A percentile compares a stretch with the other conserved stretches of the same genome.
Conservation (phyloP, 1,140 invertebrate species). For the Tribolium madens region DNA sequence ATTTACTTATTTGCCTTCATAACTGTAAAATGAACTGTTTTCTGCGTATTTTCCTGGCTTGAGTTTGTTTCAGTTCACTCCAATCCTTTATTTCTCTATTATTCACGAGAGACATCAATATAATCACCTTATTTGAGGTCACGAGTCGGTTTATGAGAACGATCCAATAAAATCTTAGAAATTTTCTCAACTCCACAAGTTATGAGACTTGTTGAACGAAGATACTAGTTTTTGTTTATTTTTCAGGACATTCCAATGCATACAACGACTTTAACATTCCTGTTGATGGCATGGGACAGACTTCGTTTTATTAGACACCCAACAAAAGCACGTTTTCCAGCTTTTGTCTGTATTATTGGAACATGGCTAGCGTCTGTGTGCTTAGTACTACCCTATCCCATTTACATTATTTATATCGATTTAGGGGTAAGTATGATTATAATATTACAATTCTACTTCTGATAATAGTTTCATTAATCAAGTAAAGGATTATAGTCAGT, state of each 20-base stretch:
- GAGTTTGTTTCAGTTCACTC: not conserved
- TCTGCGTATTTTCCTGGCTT: not conserved
- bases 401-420: slow-evolving; percentile 79
- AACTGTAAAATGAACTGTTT: not conserved
- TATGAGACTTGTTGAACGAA: not conserved
- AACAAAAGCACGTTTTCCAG: slow-evolving; percentile 73
- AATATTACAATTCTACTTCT: not conserved
- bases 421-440: slow-evolving; percentile 69
- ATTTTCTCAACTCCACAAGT: not conserved
- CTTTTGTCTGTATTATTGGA: slow-evolving; percentile 75
- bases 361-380: slow-evolving; percentile 79
- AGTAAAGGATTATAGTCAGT: too few species aligned
- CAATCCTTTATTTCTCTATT: not conserved
- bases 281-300: slow-evolving; percentile 78
- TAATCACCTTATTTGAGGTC: not conserved
- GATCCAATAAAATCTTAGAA: not conserved
- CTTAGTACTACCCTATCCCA: slow-evolving; percentile 78
- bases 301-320: slow-evolving; percentile 75
- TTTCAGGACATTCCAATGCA: slow-evolving; percentile 77
- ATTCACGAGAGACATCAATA: not conserved
- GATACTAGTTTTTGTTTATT: slow-evolving; percentile 35
- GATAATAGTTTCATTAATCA: too few species aligned
- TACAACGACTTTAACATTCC: slow-evolving; percentile 77
- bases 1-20: too few species aligned
- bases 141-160: not conserved